Conservation (phyloP, 2,888 invertebrate species). For the Patella pellucida region DNA sequence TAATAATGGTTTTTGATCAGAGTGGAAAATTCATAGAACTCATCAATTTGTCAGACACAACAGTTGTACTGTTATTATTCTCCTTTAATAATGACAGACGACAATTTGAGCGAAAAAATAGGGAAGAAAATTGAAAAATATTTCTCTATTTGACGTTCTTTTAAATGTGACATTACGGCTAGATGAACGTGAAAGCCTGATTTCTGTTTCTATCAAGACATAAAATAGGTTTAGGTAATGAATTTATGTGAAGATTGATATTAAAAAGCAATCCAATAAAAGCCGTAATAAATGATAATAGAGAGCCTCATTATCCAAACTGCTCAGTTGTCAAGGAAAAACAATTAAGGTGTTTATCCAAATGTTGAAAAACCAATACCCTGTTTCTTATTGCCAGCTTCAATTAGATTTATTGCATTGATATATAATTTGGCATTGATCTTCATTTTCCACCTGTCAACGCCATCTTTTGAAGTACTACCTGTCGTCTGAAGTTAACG, state of each 20-base stretch:
- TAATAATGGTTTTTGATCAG: conserved; percentile 7
- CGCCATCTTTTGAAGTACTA: neutral
- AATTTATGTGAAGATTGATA: neutral
- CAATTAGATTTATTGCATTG: conserved; percentile 4
- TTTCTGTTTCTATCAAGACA: neutral
- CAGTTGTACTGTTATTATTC: neutral
- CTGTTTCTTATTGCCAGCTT: neutral
- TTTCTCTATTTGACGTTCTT: too few relatives aligned
- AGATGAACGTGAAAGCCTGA: too few relatives aligned
- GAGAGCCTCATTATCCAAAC: neutral
- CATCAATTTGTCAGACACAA: neutral
- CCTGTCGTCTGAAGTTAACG: neutral
- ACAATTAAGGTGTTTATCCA: neutral
- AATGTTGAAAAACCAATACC: conserved; percentile 6
- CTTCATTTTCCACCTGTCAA: conserved; percentile 3
- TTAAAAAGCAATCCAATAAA: conserved; percentile 3
- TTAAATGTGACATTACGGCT: too few relatives aligned
- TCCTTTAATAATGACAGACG: neutral
- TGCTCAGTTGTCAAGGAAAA: conserved; percentile 7
- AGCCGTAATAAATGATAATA: neutral
- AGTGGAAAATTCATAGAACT: neutral
- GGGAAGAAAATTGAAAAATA: neutral
- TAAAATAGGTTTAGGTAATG: conserved; percentile 2
- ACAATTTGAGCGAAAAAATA: conserved; percentile 4
- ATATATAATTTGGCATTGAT: conserved; percentile 9